Base-by-base conservation (phyloP, 1,140 invertebrate genomes). In the Aradophagus sp. region DNA sequence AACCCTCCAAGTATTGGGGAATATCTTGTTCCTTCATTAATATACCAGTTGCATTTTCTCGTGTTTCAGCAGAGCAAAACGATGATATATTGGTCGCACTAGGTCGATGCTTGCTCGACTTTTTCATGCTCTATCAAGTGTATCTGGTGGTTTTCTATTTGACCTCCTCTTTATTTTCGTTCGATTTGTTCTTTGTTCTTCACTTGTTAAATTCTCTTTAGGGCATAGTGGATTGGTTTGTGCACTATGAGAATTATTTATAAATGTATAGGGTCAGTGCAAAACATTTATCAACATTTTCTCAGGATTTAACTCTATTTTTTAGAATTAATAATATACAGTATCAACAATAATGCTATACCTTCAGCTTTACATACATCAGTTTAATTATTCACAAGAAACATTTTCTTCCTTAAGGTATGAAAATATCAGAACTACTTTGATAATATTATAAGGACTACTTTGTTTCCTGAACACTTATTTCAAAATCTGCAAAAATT, bases 11-110 rank as follows among this genome's bases (percentile, higher is more conserved):
- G 38, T 82, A 86, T 29, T 85, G 84, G 3, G 84, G 82, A 32
- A 85, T 84, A 41, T 85, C 84, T 50, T 85, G 84, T 62, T 86
- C 84, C 80, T 85, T 86, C 81, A 84, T 84, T 73, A 81, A 81
- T 73, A 80, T 73, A 36, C 53, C 70, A 16, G 69, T 55, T 39
- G 77, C 65, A 73, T 73, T 77, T 52, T 80, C 73, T 59, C 73
- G 55, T 47, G 63, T 31, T 47, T 76, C 76, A 36, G 59, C 59
- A 66, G 81, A 75, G 67, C 80, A 83, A 74, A 83, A 74, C 10
- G 77, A 66, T 48, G 80, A 79, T 75, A 82, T 76, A 66, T 81
- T 84, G 70, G 78, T 77, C 61, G 78, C 81, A 79, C 78, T 77
- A 68, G 80, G 63, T 74, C 80, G 78, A 44, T 79, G 58, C 71